Percentiles rank a stretch among this genome's conserved stretches.
These are phyloP conservation scores for Paedocypris sp. DNA, from an alignment of 2,113 vertebrate genomes.

Conservation along the genomic window DNA sequence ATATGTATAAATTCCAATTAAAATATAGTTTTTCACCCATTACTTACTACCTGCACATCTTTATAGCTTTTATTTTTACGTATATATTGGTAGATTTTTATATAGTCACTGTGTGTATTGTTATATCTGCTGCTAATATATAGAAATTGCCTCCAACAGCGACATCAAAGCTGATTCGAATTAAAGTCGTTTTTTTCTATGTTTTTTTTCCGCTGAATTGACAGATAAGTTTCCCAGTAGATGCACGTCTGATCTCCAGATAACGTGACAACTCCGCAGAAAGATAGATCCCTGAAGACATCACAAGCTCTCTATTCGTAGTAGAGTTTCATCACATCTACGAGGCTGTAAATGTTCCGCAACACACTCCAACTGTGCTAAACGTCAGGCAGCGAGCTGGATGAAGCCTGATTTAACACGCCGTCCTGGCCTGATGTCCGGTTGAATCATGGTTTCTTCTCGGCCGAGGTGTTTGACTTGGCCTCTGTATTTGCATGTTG, in stretches of 20 bases:
- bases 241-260: conserved; percentile 37
- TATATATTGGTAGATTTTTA: too few species aligned
- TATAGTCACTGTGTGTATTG: too few species aligned
- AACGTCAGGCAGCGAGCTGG: not conserved
- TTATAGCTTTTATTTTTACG: too few species aligned
- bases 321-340: conserved; percentile 46
- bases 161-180: too few species aligned
- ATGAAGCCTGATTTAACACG: conserved; percentile 33
- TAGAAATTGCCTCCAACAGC: too few species aligned
- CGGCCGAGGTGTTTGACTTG: conserved; percentile 52
- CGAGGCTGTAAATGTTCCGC: not conserved
- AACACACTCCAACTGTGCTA: conserved; percentile 1
- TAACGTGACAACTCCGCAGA: conserved; percentile 43
- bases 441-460: conserved; percentile 47
- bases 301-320: conserved; percentile 33
- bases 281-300: conserved; percentile 26
- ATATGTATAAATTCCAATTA: too few species aligned
- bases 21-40: too few species aligned
- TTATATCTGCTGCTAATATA: too few species aligned
- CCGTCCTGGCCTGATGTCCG: conserved; percentile 52
- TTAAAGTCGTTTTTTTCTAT: too few species aligned
- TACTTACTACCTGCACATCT: too few species aligned
- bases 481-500: conserved; percentile 64
- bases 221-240: too few species aligned
- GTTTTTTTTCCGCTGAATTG: too few species aligned